A percentile compares a stretch with the other conserved stretches of the same genome.
Evolutionary conservation across 2,797 vertebrate species (phyloP).

Genomic region (Paratrypauchen microcephalus): DNA sequence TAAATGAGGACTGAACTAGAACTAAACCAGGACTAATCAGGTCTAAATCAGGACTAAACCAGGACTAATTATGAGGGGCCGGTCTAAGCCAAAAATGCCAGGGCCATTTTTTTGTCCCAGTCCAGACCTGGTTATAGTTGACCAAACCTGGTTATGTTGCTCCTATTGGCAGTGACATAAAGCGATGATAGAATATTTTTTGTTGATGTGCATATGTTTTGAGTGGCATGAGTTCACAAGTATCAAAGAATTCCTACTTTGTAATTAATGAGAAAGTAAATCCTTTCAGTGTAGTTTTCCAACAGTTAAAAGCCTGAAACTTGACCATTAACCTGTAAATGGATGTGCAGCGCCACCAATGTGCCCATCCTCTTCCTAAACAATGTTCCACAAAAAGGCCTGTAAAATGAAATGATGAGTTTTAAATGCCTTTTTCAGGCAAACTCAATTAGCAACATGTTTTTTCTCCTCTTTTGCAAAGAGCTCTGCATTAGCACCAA

Average conservation of each 20-base stretch:
- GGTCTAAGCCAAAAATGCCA: too few relatives aligned
- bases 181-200: background rate
- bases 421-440: conserved; percentile 82
- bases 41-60: too few relatives aligned
- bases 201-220: conserved; percentile 32
- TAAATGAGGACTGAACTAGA: too few relatives aligned
- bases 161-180: background rate
- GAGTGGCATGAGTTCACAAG: conserved; percentile 61
- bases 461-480: conserved; percentile 70
- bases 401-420: conserved; percentile 85
- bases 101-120: too few relatives aligned
- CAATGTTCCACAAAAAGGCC: conserved; percentile 79
- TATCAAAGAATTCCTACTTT: conserved; percentile 64
- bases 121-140: background rate
- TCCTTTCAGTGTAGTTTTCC: conserved; percentile 78
- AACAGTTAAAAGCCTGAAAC: conserved; percentile 82
- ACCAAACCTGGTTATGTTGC: background rate
- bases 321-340: conserved; percentile 86
- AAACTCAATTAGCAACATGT: conserved; percentile 81
- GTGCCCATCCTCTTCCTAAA: conserved; percentile 62
- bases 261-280: conserved; percentile 80
- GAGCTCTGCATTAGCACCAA: conserved; percentile 82
- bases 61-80: too few relatives aligned
- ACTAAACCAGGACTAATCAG: too few relatives aligned
- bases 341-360: conserved; percentile 74